Evolutionary conservation across 2,888 invertebrate genomes (phyloP).

Genomic region (Eupeodes luniger): DNA sequence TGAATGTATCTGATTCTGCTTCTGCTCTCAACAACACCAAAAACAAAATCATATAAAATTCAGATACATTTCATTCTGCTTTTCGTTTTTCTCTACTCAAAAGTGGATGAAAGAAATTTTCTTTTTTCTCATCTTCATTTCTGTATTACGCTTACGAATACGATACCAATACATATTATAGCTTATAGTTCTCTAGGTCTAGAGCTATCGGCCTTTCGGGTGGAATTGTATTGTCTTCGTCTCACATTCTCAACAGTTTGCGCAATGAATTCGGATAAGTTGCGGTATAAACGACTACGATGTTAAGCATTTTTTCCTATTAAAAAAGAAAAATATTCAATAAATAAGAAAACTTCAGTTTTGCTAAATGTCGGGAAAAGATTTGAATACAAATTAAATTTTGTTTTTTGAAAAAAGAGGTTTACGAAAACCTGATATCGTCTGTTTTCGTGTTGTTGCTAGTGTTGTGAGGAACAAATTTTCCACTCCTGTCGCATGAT

Average conservation of each 20-base stretch:
- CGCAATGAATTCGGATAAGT: conserved; percentile 68
- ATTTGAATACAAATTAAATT: neutral
- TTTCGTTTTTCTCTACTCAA: neutral
- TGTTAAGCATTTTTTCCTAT: conserved; percentile 20
- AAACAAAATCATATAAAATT: neutral
- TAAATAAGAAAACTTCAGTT: neutral
- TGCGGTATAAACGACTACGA: conserved; percentile 49
- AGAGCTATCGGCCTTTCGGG: neutral
- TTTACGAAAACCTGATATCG: neutral
- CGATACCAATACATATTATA: neutral
- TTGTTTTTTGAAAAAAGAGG: neutral
- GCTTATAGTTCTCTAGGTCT: too few species aligned
- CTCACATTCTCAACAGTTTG: conserved; percentile 66
- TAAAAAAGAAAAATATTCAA: neutral
- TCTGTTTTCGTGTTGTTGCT: conserved; percentile 3
- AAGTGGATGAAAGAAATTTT: neutral
- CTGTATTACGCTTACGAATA: neutral
- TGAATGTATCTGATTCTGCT: neutral
- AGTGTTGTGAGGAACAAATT: conserved; percentile 5
- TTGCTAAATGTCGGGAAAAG: neutral
- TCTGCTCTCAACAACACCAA: neutral
- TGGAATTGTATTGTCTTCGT: conserved; percentile 48
- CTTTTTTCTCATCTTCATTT: conserved; percentile 7
- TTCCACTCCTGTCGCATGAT: conserved; percentile 5
- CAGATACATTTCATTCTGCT: neutral